Evolutionary conservation across 2,888 invertebrate genomes (phyloP), one percentile per base, ranked within the genome.

Genomic region (Oxyteleia sp.): DNA sequence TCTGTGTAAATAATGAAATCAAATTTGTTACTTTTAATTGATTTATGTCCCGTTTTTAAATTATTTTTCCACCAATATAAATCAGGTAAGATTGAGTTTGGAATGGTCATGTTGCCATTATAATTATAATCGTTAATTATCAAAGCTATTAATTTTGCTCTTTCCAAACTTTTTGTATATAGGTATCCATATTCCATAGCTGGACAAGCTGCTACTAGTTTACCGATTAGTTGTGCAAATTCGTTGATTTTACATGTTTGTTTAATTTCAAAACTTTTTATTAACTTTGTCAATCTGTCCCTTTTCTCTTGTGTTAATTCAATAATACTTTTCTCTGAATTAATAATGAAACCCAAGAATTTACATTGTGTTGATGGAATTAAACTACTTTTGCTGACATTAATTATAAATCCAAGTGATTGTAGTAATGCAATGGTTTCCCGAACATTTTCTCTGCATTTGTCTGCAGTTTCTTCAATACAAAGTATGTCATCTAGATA

Each of bases 151-250:
- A 35, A 26, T 29, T 82, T 82, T 16, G 63, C 49, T 47, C 26
- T 71, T 71, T 64, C 59, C 8, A 82, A n/a, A 16, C 4, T 29
- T 47, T 69, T 76, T 11, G 69, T 63, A 32, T 76, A 68, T 5
- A 81, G 26, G 5, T 26, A 26, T 26, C n/a, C n/a, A n/a, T n/a
- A n/a, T n/a, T n/a, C n/a, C n/a, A n/a, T n/a, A n/a, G n/a, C n/a
- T n/a, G n/a, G n/a, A n/a, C n/a, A n/a, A n/a, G n/a, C n/a, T n/a
- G n/a, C n/a, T n/a, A n/a, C n/a, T n/a, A n/a, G n/a, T n/a, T n/a
- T n/a, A n/a, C n/a, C n/a, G n/a, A n/a, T n/a, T n/a, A n/a, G n/a
- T n/a, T n/a, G n/a, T n/a, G 38, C 38, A 38, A 38, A 38, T 10
- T 38, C 38, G 2, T n/a, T 38, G 10, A 38, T 38, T 38, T 38